Base-by-base conservation (phyloP, 2,797 vertebrate species). In the Anomalospiza imberbis region DNA sequence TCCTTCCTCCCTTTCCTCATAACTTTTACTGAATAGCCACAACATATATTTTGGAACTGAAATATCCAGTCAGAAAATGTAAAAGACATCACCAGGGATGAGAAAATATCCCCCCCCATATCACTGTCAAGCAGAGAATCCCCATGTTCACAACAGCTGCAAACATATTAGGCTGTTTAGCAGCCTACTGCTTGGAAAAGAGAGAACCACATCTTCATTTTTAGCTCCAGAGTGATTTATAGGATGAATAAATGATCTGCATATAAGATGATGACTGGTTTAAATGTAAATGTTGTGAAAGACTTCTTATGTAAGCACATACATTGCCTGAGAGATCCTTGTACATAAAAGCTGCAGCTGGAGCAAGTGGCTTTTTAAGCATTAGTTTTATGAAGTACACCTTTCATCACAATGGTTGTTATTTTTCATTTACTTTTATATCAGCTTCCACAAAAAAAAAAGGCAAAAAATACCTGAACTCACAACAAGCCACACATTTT, bases 201-300 rank as follows among this genome's bases (percentile, higher is more conserved):
- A 85, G 77, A 92, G 50, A 85, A 74, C 47, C 68, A 79, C 44
- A 53, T 95, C 89, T 94, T 94, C 74, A 81, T 70, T 97, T 96
- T 93, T 91, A 96, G 88, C 54, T 88, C 77, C 77, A 82, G 78
- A 92, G 73, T 91, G 88, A 94, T 92, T 92, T 96, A 96, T 82
- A 77, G 82, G 77, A 88, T 72, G 68, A 80, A 92, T 95, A 96
- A 94, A 93, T 95, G 91, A 96, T 96, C 85, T 95, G 92, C 89
- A 91, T 92, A 66, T 94, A 90, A 87, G 94, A 94, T 92, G 93
- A 95, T 95, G 80, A 86, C 74, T 87, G 65, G 83, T 96, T 96
- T 95, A 93, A 95, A 94, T 85, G 89, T 95, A 96, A 96, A 93
- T 54, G 70, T 91, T 92, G 77, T 87, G 93, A 83, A 96, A 96